These are phyloP conservation scores for Pseudococcus longispinus DNA, from an alignment of 2,888 invertebrate species.

Conservation along the genomic window DNA sequence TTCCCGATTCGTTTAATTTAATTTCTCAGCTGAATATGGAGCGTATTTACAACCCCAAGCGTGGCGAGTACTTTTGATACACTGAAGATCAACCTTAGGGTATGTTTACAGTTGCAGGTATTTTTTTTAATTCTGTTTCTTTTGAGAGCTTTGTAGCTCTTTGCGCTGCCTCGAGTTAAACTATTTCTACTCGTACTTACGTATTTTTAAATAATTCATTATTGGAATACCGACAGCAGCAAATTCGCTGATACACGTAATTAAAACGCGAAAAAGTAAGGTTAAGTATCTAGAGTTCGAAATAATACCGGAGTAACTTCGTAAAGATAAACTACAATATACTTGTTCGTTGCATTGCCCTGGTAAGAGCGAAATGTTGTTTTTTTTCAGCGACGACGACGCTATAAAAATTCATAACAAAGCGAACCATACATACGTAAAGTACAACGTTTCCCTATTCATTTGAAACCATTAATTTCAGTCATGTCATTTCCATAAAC, in stretches of 20 bases:
- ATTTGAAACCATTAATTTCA: slow-evolving; percentile 44
- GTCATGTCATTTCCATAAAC: slow-evolving; percentile 36
- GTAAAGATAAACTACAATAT: background rate
- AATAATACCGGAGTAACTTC: background rate
- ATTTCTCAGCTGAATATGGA: background rate
- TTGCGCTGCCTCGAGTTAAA: background rate
- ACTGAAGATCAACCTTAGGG: background rate
- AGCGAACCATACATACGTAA: background rate
- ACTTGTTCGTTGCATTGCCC: background rate
- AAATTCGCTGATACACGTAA: background rate
- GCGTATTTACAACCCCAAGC: background rate
- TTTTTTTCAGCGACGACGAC: background rate
- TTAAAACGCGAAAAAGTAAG: background rate
- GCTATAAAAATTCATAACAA: slow-evolving; percentile 32
- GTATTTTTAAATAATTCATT: background rate
- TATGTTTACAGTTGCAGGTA: background rate
- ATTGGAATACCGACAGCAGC: background rate
- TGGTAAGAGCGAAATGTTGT: background rate
- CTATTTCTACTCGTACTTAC: too few species aligned
- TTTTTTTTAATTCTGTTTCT: background rate
- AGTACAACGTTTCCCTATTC: slow-evolving; percentile 18
- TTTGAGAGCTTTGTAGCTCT: background rate
- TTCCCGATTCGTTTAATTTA: background rate
- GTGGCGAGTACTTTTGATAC: background rate
- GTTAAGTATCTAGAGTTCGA: background rate